phyloP scores from a whole-genome alignment of 1,140 invertebrate species.

The Trissolcus basalis region DNA sequence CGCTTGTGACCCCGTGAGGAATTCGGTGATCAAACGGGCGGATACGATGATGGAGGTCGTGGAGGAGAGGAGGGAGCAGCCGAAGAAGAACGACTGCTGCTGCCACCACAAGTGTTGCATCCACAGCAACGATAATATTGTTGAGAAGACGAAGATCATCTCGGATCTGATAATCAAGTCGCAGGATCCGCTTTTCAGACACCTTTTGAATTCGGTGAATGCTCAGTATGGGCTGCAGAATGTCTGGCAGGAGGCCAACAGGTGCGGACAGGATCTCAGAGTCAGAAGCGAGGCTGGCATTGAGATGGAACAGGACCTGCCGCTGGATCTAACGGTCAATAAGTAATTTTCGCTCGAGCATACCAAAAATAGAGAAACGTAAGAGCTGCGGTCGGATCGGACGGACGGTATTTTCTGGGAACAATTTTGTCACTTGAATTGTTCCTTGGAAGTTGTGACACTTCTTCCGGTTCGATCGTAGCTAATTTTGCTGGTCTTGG shows the following conservation, averaged over 20 bases:
- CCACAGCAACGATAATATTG: slow-evolving; percentile 66
- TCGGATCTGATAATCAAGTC: slow-evolving; percentile 72
- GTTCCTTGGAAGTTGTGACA: slow-evolving; percentile 5
- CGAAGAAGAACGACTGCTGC: slow-evolving; percentile 60
- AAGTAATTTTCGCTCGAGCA: slow-evolving; percentile 61
- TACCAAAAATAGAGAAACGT: slow-evolving; percentile 47
- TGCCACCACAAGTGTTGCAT: slow-evolving; percentile 71
- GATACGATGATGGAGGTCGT: slow-evolving; percentile 69
- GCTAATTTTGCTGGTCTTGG: slow-evolving; percentile 18
- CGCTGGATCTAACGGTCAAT: slow-evolving; percentile 71
- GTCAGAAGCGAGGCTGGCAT: slow-evolving; percentile 57
- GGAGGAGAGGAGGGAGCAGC: slow-evolving; percentile 18
- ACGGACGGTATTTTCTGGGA: background rate
- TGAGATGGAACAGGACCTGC: slow-evolving; percentile 74
- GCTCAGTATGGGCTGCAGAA: slow-evolving; percentile 68
- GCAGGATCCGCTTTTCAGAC: slow-evolving; percentile 70
- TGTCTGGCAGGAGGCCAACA: slow-evolving; percentile 64
- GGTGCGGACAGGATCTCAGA: slow-evolving; percentile 69
- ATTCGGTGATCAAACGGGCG: slow-evolving; percentile 73
- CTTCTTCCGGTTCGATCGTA: slow-evolving; percentile 4
- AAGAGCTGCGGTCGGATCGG: slow-evolving; percentile 6
- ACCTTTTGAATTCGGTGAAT: slow-evolving; percentile 69
- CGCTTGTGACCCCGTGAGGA: slow-evolving; percentile 61
- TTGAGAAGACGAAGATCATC: slow-evolving; percentile 72
- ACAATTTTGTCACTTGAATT: background rate